Evolutionary conservation across 64 coral and sea anemone genomes (phyloP).

Genomic region (Cladopsammia gracilis): DNA sequence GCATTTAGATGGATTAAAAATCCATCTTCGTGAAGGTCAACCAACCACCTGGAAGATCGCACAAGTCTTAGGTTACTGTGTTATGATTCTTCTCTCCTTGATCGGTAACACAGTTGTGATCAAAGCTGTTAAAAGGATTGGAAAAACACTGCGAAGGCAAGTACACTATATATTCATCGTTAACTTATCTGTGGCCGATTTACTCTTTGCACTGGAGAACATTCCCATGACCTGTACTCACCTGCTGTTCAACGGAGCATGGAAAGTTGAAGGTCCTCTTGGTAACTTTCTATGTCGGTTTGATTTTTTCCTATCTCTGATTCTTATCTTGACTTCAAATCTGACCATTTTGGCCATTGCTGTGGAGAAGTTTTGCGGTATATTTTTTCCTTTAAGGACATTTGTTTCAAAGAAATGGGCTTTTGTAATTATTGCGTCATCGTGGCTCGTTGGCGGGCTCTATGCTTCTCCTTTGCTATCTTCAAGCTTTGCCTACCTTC

Average conservation of each 20-base stretch:
- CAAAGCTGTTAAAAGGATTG: background rate
- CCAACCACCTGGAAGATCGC: background rate
- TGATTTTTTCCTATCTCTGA: conserved; percentile 4
- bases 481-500: background rate
- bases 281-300: conserved; percentile 26
- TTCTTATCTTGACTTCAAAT: conserved; percentile 35
- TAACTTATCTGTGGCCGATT: conserved; percentile 31
- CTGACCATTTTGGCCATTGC: conserved; percentile 21
- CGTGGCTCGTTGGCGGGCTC: conserved; percentile 4
- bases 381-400: conserved; percentile 17
- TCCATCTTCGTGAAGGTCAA: background rate
- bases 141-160: background rate
- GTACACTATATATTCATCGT: conserved; percentile 26
- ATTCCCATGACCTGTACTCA: background rate
- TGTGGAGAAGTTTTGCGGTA: conserved; percentile 10
- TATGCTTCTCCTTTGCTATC: conserved; percentile 2
- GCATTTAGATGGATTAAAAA: background rate
- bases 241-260: background rate
- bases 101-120: conserved; percentile 22
- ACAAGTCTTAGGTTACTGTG: background rate
- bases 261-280: background rate
- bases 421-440: conserved; percentile 2
- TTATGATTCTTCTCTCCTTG: background rate
- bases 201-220: conserved; percentile 23
- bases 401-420: conserved; percentile 6